These are phyloP conservation scores for Drosophila anomalata DNA, from an alignment of 2,888 invertebrate species.

Conservation along the genomic window DNA sequence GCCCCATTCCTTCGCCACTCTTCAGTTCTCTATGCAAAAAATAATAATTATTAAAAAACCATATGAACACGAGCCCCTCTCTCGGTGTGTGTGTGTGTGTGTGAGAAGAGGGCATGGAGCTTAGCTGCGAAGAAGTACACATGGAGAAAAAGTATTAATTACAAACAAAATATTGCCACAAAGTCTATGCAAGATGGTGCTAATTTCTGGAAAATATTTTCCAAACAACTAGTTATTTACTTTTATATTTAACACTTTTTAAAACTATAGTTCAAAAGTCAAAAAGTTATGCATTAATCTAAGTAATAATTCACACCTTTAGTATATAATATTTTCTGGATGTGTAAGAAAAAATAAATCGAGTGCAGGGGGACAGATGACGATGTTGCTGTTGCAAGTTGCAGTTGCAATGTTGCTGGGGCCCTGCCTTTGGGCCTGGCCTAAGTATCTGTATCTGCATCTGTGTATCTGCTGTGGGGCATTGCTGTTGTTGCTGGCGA, in stretches of 20 bases:
- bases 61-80: conserved; percentile 56
- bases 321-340: not conserved
- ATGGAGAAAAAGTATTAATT: not conserved
- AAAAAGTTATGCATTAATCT: not conserved
- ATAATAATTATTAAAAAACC: conserved; percentile 72
- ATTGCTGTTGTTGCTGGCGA: conserved; percentile 19
- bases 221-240: not conserved
- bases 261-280: not conserved
- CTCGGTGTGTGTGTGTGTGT: conserved; percentile 1
- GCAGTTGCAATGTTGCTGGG: conserved; percentile 48
- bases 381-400: conserved; percentile 49
- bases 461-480: conserved; percentile 37
- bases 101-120: conserved; percentile 41
- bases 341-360: conserved; percentile 45
- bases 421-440: conserved; percentile 61
- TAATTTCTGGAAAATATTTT: not conserved
- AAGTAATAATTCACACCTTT: not conserved
- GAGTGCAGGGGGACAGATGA: conserved; percentile 71
- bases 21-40: conserved; percentile 42
- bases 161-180: not conserved
- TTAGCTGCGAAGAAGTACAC: conserved; percentile 51
- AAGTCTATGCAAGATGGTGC: not conserved
- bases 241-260: not conserved
- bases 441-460: conserved; percentile 54
- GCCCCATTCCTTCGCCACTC: conserved; percentile 56